Evolutionary conservation across 1,140 invertebrate genomes (phyloP).

Genomic region (Vanessa tameamea): DNA sequence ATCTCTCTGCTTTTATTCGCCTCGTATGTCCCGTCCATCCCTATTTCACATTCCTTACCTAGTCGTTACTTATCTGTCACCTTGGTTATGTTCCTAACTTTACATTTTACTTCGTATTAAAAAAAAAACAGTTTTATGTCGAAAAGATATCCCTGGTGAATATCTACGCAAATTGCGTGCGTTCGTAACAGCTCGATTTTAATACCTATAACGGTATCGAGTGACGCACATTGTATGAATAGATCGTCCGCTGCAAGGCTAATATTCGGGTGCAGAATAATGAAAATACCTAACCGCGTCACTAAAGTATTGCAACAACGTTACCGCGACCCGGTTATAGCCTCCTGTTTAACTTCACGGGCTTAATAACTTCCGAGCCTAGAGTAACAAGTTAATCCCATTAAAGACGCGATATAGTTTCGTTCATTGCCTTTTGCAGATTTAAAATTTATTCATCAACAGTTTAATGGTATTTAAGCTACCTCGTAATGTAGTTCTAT

Average conservation of each 20-base stretch:
- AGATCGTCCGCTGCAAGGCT: not conserved
- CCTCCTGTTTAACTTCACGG: not conserved
- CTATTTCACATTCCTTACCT: too few relatives aligned
- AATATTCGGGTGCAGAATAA: constrained; percentile 9
- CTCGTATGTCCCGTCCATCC: too few relatives aligned
- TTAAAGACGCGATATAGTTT: constrained; percentile 6
- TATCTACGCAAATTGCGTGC: too few relatives aligned
- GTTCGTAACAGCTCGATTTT: not conserved
- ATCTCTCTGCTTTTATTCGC: too few relatives aligned
- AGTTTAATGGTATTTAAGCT: too few relatives aligned
- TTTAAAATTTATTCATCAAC: not conserved
- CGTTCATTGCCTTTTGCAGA: not conserved
- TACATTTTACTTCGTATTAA: too few relatives aligned
- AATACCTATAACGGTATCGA: not conserved
- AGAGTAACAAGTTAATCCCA: constrained; percentile 15
- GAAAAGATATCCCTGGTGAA: too few relatives aligned
- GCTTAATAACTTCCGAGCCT: constrained; percentile 14
- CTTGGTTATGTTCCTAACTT: too few relatives aligned
- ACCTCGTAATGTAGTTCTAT: not conserved
- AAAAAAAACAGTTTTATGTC: too few relatives aligned
- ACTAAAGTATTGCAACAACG: not conserved
- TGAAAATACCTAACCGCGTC: constrained; percentile 13
- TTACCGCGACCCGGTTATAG: not conserved
- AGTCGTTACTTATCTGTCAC: too few relatives aligned
- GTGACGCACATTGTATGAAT: constrained; percentile 3